phyloP scores from a whole-genome alignment of 2,113 vertebrate species.

The Cynopterus brachyotis region DNA sequence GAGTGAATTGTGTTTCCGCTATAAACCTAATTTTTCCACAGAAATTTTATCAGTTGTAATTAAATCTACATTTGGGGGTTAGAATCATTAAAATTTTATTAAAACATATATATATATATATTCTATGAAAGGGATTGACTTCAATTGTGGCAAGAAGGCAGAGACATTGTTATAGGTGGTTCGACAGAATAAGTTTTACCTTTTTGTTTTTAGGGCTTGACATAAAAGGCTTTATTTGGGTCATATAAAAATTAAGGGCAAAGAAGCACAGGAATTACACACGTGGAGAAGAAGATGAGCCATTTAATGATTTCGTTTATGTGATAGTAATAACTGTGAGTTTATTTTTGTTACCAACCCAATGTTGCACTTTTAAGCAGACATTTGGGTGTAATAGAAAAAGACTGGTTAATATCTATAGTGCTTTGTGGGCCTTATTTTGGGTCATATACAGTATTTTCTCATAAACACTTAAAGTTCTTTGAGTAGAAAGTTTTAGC shows the following conservation, averaged over 20 bases:
- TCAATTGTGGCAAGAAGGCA: background rate
- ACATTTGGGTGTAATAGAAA: background rate
- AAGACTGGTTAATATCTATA: background rate
- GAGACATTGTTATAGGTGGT: background rate
- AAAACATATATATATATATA: no score
- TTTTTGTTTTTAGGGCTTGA: background rate
- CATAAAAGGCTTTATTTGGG: background rate
- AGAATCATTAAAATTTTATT: background rate
- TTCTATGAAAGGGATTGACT: background rate
- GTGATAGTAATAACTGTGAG: background rate
- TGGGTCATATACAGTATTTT: background rate
- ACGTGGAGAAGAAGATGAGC: background rate
- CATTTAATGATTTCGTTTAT: background rate
- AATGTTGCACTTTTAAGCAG: background rate
- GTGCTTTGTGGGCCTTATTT: background rate
- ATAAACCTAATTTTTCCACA: slow-evolving; percentile 4
- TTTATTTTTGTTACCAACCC: slow-evolving; percentile 18
- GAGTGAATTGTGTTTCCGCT: slow-evolving; percentile 10
- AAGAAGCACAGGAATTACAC: background rate
- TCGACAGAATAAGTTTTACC: background rate
- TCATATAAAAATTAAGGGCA: background rate
- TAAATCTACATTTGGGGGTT: background rate
- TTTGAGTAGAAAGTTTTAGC: background rate
- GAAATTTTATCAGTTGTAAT: background rate
- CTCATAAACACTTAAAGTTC: background rate